Evolutionary conservation across 2,888 invertebrate species (phyloP).

Genomic region (Aquatica leii): DNA sequence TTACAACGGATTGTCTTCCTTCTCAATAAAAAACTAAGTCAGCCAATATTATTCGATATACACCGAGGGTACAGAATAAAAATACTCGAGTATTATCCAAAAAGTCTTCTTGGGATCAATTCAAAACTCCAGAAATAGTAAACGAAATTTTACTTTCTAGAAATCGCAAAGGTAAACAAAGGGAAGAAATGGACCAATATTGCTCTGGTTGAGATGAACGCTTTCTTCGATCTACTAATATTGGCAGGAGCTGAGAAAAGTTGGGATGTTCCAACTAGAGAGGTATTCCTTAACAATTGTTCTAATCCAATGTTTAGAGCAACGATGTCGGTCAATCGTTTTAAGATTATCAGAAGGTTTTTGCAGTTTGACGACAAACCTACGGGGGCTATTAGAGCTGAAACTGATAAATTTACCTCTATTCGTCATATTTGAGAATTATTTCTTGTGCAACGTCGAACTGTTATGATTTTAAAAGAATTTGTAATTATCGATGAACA

Average conservation of each 20-base stretch:
- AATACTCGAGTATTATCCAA: neutral
- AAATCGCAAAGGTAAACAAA: neutral
- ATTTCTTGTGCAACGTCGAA: neutral
- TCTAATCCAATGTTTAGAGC: neutral
- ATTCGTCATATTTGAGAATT: slow-evolving; percentile 1
- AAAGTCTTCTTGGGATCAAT: neutral
- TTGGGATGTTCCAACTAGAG: neutral
- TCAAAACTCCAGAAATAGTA: neutral
- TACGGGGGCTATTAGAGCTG: neutral
- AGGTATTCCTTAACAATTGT: neutral
- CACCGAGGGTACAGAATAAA: neutral
- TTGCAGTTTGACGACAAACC: too few relatives aligned
- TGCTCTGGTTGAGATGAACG: neutral
- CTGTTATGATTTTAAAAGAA: neutral
- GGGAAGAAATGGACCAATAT: neutral
- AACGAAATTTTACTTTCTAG: neutral
- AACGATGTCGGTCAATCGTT: neutral
- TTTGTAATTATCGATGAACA: slow-evolving; percentile 5
- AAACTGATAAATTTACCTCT: neutral
- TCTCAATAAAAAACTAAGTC: neutral
- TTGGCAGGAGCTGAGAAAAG: neutral
- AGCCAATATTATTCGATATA: neutral
- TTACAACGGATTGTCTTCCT: neutral
- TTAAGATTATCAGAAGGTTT: neutral
- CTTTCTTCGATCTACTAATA: neutral